Conservation (phyloP, 2,888 invertebrate species). For the Heliothis peltigera region DNA sequence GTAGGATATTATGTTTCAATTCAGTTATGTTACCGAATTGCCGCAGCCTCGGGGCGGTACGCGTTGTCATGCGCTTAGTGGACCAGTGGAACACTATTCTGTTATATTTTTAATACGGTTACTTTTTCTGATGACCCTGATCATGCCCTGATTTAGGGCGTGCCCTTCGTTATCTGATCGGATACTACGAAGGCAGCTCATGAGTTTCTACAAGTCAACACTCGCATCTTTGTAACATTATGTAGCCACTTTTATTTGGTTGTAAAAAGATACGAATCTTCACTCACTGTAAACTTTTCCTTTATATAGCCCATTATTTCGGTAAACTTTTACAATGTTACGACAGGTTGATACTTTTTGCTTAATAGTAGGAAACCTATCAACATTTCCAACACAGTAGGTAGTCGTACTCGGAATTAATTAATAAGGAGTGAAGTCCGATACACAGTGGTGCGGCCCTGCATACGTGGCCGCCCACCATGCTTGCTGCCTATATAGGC, state of each 20-base stretch:
- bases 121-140: slow-evolving; percentile 82
- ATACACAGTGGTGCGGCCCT: slow-evolving; percentile 32
- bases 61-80: slow-evolving; percentile 81
- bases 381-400: slow-evolving; percentile 22
- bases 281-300: slow-evolving; percentile 14
- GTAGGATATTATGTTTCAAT: slow-evolving; percentile 67
- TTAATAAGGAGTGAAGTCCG: slow-evolving; percentile 26
- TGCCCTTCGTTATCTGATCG: slow-evolving; percentile 78
- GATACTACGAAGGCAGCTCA: slow-evolving; percentile 33
- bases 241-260: slow-evolving; percentile 35
- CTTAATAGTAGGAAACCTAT: slow-evolving; percentile 8
- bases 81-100: slow-evolving; percentile 85
- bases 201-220: slow-evolving; percentile 24
- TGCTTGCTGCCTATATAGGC: slow-evolving; percentile 66
- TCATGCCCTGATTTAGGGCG: slow-evolving; percentile 72
- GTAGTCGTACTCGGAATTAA: slow-evolving; percentile 17
- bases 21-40: slow-evolving; percentile 74
- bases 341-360: slow-evolving; percentile 18
- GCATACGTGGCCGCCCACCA: slow-evolving; percentile 67
- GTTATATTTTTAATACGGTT: slow-evolving; percentile 88
- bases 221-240: slow-evolving; percentile 14
- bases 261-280: slow-evolving; percentile 26
- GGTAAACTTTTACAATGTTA: slow-evolving; percentile 17
- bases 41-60: slow-evolving; percentile 73
- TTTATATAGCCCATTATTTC: slow-evolving; percentile 33